Evolutionary conservation across 2,888 invertebrate genomes (phyloP).

Genomic region (Geotrupes spiniger): DNA sequence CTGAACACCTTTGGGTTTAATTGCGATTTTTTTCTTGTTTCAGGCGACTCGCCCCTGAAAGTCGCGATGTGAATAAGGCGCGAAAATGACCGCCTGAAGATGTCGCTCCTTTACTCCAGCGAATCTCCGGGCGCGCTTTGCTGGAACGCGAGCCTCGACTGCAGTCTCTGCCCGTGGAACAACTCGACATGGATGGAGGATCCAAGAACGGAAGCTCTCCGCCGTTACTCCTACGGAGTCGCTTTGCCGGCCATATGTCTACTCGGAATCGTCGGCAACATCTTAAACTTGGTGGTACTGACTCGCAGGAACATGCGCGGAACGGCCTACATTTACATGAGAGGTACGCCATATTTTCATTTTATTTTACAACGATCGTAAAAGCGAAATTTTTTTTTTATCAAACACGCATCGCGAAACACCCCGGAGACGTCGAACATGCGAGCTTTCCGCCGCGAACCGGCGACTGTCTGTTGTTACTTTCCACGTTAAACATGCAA

Average conservation of each 20-base stretch:
- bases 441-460: too few species aligned
- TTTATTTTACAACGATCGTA: too few species aligned
- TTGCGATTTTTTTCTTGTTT: too few species aligned
- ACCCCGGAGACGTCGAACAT: too few species aligned
- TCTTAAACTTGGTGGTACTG: slow-evolving; percentile 74
- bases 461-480: too few species aligned
- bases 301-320: slow-evolving; percentile 75
- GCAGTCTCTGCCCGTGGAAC: slow-evolving; percentile 41
- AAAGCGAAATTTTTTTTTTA: too few species aligned
- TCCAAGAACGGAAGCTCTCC: slow-evolving; percentile 57
- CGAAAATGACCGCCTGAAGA: slow-evolving; percentile 25
- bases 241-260: slow-evolving; percentile 67
- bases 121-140: slow-evolving; percentile 44
- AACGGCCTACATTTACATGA: slow-evolving; percentile 77
- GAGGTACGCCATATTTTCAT: too few species aligned
- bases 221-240: slow-evolving; percentile 64
- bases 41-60: too few species aligned
- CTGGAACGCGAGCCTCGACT: slow-evolving; percentile 41
- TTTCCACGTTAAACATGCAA: too few species aligned
- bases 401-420: too few species aligned
- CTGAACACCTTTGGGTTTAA: too few species aligned
- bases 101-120: slow-evolving; percentile 49
- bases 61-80: too few species aligned
- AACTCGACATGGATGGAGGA: slow-evolving; percentile 52
- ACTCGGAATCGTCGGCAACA: slow-evolving; percentile 73